These are phyloP conservation scores for Alosa sapidissima DNA, from an alignment of 2,797 vertebrate genomes.

Conservation along the genomic window DNA sequence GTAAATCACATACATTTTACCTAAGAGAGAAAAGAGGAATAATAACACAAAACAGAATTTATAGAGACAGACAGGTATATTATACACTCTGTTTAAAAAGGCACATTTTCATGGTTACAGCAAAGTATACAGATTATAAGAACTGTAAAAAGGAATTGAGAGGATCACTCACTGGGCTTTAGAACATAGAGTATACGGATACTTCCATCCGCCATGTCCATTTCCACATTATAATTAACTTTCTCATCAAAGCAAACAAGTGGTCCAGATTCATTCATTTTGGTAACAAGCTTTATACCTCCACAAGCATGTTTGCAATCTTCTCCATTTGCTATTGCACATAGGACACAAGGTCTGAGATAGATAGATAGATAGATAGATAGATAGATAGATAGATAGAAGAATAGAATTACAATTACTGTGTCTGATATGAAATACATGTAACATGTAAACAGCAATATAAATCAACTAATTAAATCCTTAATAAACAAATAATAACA, in stretches of 20 bases:
- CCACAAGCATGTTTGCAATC: constrained; percentile 17
- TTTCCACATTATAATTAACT: neutral
- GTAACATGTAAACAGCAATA: no score
- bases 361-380: neutral
- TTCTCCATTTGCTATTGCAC: constrained; percentile 2
- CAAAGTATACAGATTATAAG: neutral
- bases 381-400: neutral
- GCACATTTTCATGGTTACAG: neutral
- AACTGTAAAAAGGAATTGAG: neutral
- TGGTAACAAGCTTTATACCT: neutral
- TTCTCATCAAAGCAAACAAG: constrained; percentile 22
- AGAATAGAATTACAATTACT: no score
- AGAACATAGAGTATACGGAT: constrained; percentile 21
- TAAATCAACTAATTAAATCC: no score
- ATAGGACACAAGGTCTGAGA: constrained; percentile 21
- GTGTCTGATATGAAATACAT: no score
- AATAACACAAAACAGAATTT: neutral
- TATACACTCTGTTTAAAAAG: neutral
- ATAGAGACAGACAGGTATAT: neutral
- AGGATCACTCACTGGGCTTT: constrained; percentile 25
- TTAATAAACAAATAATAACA: no score
- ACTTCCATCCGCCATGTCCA: neutral
- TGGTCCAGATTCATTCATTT: neutral
- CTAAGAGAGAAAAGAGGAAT: neutral
- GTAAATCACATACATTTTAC: neutral